These are phyloP conservation scores for Procambarus clarkii DNA, from an alignment of 1,140 invertebrate species.

Conservation along the genomic window DNA sequence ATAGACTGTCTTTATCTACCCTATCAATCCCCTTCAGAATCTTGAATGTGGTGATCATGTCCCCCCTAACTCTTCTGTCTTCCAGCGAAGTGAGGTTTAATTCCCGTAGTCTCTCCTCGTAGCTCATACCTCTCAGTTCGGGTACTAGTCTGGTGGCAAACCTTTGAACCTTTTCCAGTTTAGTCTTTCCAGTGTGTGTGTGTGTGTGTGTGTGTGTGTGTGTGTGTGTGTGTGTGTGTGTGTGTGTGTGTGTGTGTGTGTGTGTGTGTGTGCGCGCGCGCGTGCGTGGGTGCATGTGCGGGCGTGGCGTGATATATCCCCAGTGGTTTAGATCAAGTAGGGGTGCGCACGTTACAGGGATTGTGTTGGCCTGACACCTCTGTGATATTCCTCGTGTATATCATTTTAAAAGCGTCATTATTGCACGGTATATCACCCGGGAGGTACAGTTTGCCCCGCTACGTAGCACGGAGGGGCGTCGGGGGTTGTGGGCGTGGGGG, in stretches of 20 bases:
- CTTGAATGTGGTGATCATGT: no score
- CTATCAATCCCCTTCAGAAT: no score
- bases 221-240: background rate
- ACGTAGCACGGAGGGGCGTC: background rate
- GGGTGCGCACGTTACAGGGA: background rate
- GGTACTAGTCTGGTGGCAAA: no score
- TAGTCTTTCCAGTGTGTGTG: background rate
- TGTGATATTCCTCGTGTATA: background rate
- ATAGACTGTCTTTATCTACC: no score
- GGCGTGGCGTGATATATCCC: background rate
- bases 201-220: background rate
- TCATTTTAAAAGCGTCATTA: slow-evolving; percentile 31
- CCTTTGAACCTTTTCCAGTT: no score
- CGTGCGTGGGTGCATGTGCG: background rate
- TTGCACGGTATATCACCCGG: background rate
- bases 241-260: background rate
- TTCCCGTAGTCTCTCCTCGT: no score
- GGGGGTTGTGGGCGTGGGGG: background rate
- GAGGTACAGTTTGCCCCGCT: background rate
- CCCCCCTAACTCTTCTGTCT: no score
- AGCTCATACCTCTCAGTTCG: no score
- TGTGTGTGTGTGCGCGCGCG: background rate
- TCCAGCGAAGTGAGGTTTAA: no score
- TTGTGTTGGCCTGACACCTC: background rate
- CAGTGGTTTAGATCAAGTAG: background rate